phyloP scores from a whole-genome alignment of 2,797 vertebrate genomes.

The Protosalanx chinensis region DNA sequence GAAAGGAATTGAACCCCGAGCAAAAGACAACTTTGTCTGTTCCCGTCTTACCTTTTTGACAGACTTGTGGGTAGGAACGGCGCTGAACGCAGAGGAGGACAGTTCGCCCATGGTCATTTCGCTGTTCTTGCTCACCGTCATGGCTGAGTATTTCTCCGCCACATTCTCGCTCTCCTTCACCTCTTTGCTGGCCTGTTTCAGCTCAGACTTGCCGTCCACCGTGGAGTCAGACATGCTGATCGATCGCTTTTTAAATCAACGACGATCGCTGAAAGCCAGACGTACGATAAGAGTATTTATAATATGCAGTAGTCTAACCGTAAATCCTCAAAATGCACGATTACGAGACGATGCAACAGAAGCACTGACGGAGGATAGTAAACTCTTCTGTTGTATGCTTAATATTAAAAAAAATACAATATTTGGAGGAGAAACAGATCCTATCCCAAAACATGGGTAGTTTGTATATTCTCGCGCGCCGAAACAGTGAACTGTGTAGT shows the following conservation, averaged over 20 bases:
- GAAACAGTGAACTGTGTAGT: constrained; percentile 10
- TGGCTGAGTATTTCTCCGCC: constrained; percentile 73
- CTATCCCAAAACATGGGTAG: too few species aligned
- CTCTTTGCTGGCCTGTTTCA: constrained; percentile 75
- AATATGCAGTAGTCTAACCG: neutral
- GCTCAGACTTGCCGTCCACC: constrained; percentile 63
- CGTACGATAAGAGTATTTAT: too few species aligned
- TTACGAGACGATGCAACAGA: neutral
- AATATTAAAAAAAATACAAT: neutral
- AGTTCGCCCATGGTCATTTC: constrained; percentile 69
- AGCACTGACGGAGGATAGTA: neutral
- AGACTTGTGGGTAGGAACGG: constrained; percentile 71
- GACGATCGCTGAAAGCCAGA: neutral
- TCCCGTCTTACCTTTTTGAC: constrained; percentile 69
- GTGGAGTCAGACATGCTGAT: constrained; percentile 62
- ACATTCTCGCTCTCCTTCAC: constrained; percentile 76
- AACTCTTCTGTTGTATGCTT: neutral
- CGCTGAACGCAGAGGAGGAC: constrained; percentile 60
- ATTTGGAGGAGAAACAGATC: neutral
- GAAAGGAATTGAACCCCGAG: too few species aligned
- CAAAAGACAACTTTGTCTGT: neutral
- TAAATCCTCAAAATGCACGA: neutral
- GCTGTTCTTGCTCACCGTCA: constrained; percentile 72
- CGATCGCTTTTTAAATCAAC: neutral
- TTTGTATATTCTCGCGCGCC: too few species aligned